Evolutionary conservation across 2,888 invertebrate species (phyloP).

Genomic region (Trichogramma evanescens): DNA sequence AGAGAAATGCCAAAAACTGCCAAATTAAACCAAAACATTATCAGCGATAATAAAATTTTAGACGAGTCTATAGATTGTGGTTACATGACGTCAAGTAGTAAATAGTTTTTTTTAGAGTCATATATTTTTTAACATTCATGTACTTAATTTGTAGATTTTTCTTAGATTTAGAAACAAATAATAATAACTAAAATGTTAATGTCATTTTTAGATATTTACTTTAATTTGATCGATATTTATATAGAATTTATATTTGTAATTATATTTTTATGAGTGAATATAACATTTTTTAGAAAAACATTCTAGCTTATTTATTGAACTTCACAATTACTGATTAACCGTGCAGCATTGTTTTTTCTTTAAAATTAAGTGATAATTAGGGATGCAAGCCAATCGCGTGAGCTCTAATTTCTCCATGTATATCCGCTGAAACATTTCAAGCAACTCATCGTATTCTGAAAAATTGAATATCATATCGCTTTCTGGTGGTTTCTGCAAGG

Average conservation of each 20-base stretch:
- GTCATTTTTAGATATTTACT: too few species aligned
- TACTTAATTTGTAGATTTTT: constrained; percentile 12
- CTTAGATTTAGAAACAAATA: too few species aligned
- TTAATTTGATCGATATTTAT: constrained; percentile 19
- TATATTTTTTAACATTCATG: constrained; percentile 6
- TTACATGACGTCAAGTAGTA: constrained; percentile 35
- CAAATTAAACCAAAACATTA: constrained; percentile 9
- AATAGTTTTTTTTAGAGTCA: constrained; percentile 20
- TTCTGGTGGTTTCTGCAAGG: constrained; percentile 35
- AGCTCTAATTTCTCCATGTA: constrained; percentile 36
- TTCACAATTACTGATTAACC: constrained; percentile 5
- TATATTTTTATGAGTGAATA: constrained; percentile 25
- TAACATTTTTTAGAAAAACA: constrained; percentile 22
- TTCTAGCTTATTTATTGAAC: constrained; percentile 6
- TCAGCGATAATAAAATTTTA: constrained; percentile 1
- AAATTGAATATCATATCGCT: constrained; percentile 33
- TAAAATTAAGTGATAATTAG: constrained; percentile 31
- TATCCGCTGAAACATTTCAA: constrained; percentile 32
- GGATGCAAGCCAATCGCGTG: constrained; percentile 29
- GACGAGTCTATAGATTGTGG: constrained; percentile 36
- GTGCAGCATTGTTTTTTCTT: neutral
- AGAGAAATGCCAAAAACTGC: constrained; percentile 27
- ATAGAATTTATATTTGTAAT: constrained; percentile 18
- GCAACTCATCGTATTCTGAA: constrained; percentile 27
- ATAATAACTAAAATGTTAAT: too few species aligned